Evolutionary conservation across 2,797 vertebrate species (phyloP), one percentile per base, ranked within the genome.

Genomic region (Rousettus madagascariensis): DNA sequence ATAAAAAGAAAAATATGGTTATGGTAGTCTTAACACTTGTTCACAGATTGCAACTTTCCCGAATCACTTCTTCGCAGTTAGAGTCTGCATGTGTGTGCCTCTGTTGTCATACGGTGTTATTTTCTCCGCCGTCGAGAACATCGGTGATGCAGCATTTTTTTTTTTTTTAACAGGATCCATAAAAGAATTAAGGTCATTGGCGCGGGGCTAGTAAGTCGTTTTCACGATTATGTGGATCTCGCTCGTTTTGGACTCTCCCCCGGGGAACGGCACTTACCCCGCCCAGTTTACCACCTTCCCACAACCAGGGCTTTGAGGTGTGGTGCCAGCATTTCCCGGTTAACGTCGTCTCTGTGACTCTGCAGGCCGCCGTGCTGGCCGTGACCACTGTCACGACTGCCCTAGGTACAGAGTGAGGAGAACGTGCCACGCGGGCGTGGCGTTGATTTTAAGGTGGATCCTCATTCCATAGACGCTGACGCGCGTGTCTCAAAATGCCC

Each of bases 381-480:
- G 0, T 1, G 16, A 12, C 59, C 30, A 1, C 2, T 4, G n/a
- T 16, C 4, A 0, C 4, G 33, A 26, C n/a, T 0, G 11, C 1
- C 1, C 13, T 53, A 4, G 15, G 7, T 19, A 7, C 0, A 19
- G n/a, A 36, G 43, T 1, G 6, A 46, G 7, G 11, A 13, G 24
- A 4, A 1, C 4, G 0, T 2, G 2, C 6, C 26, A 5, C 2
- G 16, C 30, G 38, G 30, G 6, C 5, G 1, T 5, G 5, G 6
- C 38, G 3, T 33, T 2, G 33, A 26, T n/a, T 61, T 55, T 7
- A 30, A 92, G 55, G 28, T 6, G 8, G 9, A 20, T 22, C 51
- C 30, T 51, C n/a, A 8, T 28, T 59, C 61, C 17, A 61, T 7
- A 57, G 55, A 46, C 0, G 20, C 57, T 43, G 19, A 46, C 12